Conservation (phyloP, 2,113 vertebrate species). For the Nycticorax nycticorax region DNA sequence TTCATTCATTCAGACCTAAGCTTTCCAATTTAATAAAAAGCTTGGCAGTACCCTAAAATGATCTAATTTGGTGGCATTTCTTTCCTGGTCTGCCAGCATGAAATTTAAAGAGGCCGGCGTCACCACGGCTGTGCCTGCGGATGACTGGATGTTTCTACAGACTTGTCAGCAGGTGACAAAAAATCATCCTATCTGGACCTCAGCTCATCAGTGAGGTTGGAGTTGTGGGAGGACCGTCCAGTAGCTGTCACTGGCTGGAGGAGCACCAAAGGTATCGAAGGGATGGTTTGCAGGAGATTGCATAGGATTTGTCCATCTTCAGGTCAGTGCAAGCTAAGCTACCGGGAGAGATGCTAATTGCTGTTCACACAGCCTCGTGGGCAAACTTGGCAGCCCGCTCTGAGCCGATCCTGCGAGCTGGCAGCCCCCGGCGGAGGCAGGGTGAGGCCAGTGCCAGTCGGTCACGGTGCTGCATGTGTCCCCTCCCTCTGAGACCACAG, state of each 20-base stretch:
- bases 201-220: background rate
- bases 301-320: background rate
- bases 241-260: background rate
- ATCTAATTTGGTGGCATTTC: background rate
- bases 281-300: background rate
- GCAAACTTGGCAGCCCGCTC: background rate
- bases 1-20: background rate
- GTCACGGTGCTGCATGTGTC: fast-evolving
- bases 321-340: background rate
- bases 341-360: background rate
- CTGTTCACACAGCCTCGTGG: background rate
- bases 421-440: background rate
- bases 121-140: background rate
- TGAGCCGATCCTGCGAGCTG: background rate
- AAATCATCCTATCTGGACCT: background rate
- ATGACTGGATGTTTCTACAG: background rate
- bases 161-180: background rate
- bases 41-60: background rate
- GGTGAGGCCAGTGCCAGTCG: background rate
- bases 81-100: background rate
- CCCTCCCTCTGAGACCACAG: background rate
- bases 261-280: background rate
- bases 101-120: background rate
- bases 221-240: background rate
- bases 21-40: background rate